Percentiles rank a stretch among this genome's conserved stretches.
These are phyloP conservation scores for Heliconius ethilla DNA, from an alignment of 2,888 invertebrate genomes.

Conservation along the genomic window DNA sequence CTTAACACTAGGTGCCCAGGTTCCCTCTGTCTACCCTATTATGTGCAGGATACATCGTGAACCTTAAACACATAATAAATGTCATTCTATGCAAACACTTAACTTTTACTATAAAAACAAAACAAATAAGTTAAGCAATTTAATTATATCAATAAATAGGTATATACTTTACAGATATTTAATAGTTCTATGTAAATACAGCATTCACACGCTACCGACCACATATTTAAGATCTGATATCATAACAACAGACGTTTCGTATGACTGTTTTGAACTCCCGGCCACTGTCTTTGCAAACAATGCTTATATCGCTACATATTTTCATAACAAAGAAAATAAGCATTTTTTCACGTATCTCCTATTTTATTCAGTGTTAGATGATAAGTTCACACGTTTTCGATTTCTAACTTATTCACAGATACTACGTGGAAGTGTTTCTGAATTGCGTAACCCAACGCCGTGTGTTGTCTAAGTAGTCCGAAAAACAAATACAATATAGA, in stretches of 20 bases:
- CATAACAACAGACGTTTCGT: constrained; percentile 29
- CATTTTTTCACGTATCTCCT: not conserved
- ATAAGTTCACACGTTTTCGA: no score
- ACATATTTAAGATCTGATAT: constrained; percentile 27
- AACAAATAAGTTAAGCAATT: not conserved
- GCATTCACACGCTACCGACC: constrained; percentile 2
- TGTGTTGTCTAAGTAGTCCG: no score
- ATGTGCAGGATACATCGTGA: no score
- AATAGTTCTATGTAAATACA: not conserved
- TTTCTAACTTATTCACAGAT: no score
- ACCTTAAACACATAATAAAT: no score
- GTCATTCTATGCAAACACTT: no score
- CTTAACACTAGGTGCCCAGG: no score
- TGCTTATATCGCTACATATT: not conserved
- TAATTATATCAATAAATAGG: not conserved
- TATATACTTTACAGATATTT: not conserved
- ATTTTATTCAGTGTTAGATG: no score
- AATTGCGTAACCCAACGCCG: no score
- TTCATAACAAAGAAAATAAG: not conserved
- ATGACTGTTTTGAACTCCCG: constrained; percentile 13
- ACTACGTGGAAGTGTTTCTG: no score
- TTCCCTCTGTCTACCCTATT: no score
- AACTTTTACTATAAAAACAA: not conserved
- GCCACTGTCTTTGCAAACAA: not conserved
- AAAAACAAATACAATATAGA: no score